Percentiles rank a stretch among this genome's conserved stretches.
Conservation (phyloP, 2,888 invertebrate species). For the Cryptophagus acutangulus region DNA sequence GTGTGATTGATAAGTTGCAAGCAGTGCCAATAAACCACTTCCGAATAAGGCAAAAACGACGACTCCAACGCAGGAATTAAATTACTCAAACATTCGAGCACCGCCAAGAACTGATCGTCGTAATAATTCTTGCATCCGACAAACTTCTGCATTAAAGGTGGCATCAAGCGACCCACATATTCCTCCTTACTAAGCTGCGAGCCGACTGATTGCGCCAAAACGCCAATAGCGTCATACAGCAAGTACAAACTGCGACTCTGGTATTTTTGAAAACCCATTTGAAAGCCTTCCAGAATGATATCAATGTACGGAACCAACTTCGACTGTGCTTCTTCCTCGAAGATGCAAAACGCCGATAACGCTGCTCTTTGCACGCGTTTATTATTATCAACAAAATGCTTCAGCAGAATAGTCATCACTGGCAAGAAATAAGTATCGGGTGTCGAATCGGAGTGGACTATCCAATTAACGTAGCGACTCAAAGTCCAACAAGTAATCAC, state of each 20-base stretch:
- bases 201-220: constrained; percentile 69
- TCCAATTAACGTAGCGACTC: constrained; percentile 69
- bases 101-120: constrained; percentile 64
- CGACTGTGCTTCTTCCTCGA: constrained; percentile 72
- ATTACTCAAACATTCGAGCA: constrained; percentile 69
- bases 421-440: constrained; percentile 58
- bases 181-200: constrained; percentile 63
- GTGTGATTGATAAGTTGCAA: constrained; percentile 65
- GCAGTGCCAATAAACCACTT: constrained; percentile 65
- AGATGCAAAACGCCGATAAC: constrained; percentile 71
- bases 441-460: constrained; percentile 61
- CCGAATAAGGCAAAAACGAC: constrained; percentile 68
- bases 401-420: constrained; percentile 65
- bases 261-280: constrained; percentile 64
- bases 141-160: constrained; percentile 70
- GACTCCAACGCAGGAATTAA: constrained; percentile 70
- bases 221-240: constrained; percentile 73
- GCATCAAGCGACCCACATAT: constrained; percentile 65
- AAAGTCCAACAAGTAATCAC: constrained; percentile 78
- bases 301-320: constrained; percentile 68
- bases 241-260: constrained; percentile 69
- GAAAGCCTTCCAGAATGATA: constrained; percentile 65
- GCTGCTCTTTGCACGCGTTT: constrained; percentile 75
- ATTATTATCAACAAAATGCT: constrained; percentile 66
- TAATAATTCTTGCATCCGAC: constrained; percentile 66